Evolutionary conservation across 1,140 invertebrate genomes (phyloP), one percentile per base, ranked within the genome.

Genomic region (Aphelenchoides besseyi): DNA sequence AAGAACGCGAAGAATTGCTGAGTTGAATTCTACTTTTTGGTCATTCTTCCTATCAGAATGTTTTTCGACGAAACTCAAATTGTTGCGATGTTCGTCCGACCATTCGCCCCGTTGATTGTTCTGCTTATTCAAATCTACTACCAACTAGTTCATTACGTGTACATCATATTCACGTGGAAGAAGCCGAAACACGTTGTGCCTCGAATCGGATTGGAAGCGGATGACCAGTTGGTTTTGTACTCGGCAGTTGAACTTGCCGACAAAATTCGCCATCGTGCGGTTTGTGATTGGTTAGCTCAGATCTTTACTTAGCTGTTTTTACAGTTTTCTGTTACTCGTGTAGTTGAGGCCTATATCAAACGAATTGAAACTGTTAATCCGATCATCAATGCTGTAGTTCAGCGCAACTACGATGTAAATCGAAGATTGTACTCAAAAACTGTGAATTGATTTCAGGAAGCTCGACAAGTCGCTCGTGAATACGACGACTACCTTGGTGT

Each of bases 311-410:
- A 2, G 73, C 23, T 16, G 2, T 2, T 70, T 72, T 23, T 70
- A 1, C n/a, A 1, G 48, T 12, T 48, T 1, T 36, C 16, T 12
- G 66, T 73, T 1, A 28, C 48, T 37, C 37, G 74, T 30, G 23
- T 78, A 16, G 61, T 78, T 23, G 75, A 81, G 33, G 75, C 76
- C 29, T 77, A 80, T 55, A 80, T 77, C 35, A 68, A 67, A n/a
- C 64, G 76, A 48, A 77, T 80, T 30, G 9, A 29, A 5, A 41
- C 63, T 32, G 76, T 77, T 3, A 76, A 77, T 59, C 53, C 35
- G 1, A 36, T 69, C 23, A 28, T 77, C 1, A 77, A 77, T 69
- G 76, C 76, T 2, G 62, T 77, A 23, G 77, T 77, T 3, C 63
- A 30, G 29, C 33, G 68, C 8, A 80, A 80, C 68, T 77, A 76